A percentile compares a stretch with the other conserved stretches of the same genome.
These are phyloP conservation scores for Drosophila tsacasi DNA, from an alignment of 1,140 invertebrate species.

Conservation along the genomic window DNA sequence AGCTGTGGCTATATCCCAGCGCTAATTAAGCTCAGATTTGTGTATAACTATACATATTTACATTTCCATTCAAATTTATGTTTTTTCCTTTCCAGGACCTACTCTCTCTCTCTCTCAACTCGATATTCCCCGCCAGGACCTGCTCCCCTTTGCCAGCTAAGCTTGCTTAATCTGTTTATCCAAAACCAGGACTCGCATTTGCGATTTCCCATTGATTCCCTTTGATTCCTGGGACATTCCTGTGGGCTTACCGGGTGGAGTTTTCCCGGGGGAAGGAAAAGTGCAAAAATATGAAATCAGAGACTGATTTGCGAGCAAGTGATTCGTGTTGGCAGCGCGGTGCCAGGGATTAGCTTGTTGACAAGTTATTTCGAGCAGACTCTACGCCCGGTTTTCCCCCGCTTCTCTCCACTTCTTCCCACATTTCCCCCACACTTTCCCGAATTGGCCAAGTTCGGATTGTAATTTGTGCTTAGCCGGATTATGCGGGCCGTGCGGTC, in stretches of 20 bases:
- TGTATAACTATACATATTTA: background rate
- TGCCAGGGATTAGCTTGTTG: slow-evolving; percentile 51
- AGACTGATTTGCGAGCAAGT: slow-evolving; percentile 49
- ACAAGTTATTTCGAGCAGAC: slow-evolving; percentile 32
- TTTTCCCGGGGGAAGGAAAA: background rate
- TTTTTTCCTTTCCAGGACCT: background rate
- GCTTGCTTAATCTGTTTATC: slow-evolving; percentile 52
- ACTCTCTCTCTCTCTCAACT: background rate
- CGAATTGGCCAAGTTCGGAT: slow-evolving; percentile 45
- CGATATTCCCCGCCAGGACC: background rate
- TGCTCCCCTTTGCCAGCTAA: background rate
- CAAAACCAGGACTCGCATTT: slow-evolving; percentile 37
- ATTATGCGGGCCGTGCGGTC: slow-evolving; percentile 39
- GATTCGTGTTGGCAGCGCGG: slow-evolving; percentile 45
- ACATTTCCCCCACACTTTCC: background rate
- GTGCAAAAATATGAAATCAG: slow-evolving; percentile 33
- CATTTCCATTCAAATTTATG: background rate
- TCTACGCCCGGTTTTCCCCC: background rate
- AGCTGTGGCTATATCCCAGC: background rate
- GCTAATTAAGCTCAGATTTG: too few relatives aligned
- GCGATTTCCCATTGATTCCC: slow-evolving; percentile 46
- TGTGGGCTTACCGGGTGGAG: slow-evolving; percentile 4
- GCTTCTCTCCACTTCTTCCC: background rate
- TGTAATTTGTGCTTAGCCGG: slow-evolving; percentile 62
- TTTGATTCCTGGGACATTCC: slow-evolving; percentile 39